Base-by-base conservation (phyloP, 2,888 invertebrate genomes). In the Stenichneumon culpator region DNA sequence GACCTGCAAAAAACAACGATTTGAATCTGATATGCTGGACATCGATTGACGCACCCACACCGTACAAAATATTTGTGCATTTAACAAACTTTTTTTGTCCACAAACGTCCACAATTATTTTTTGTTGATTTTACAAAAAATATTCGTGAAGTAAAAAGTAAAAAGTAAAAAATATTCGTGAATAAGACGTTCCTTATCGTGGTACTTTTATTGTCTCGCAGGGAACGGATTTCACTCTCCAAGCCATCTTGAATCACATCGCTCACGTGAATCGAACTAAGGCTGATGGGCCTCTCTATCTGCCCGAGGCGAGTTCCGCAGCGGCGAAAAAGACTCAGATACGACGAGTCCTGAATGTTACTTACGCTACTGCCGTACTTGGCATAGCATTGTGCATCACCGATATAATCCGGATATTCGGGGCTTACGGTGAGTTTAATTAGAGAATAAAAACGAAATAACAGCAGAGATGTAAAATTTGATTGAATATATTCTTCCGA, bases 191-290 rank as follows among this genome's bases (percentile, higher is more conserved):
- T 32, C n/a, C 25, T 69, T 7, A 69, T 6, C 5, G 7, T 47
- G 47, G 0, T 14, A 28, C 19, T 47, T 69, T 77, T 75, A 16
- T 60, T 79, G 82, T 19, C 65, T 90, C 90, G 22, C 89, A 94
- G 93, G 90, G 89, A 79, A 89, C 92, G 28, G 94, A 94, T 86
- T 92, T 95, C 81, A 95, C 95, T 2, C 93, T 95, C 72, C 94
- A 95, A 75, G 94, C 95, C 25, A 95, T 95, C 88, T 89, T 95
- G 81, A 95, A 95, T 90, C 95, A 95, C 88, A 95, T 95, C 77
- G 95, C 95, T 16, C 95, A 95, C 87, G 95, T 95, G 75, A 95
- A 95, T 90, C 93, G 95, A 89, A 93, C 95, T 9, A 93, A 93
- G 89, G 90, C 93, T 47, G 92, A 93, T 79, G 90, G 90, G 16